A percentile compares a stretch with the other conserved stretches of the same genome.
phyloP scores from a whole-genome alignment of 2,888 invertebrate genomes.

The Allophyes oxyacanthae region DNA sequence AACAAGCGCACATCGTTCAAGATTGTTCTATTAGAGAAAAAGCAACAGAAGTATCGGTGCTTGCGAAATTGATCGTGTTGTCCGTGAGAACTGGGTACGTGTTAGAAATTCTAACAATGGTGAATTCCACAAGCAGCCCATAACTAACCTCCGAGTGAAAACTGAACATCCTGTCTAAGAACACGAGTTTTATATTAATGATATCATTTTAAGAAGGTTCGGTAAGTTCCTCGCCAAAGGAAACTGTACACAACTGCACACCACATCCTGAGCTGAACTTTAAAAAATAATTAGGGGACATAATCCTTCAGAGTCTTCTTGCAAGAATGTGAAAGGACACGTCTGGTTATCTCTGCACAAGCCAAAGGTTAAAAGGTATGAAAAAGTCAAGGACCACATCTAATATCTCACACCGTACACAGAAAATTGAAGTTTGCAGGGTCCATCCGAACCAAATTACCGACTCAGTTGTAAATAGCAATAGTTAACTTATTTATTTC shows the following conservation, averaged over 20 bases:
- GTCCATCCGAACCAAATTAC: no score
- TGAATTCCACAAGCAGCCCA: conserved; percentile 60
- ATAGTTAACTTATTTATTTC: no score
- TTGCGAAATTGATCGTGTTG: conserved; percentile 64
- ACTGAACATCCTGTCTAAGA: conserved; percentile 59
- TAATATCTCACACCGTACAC: no score
- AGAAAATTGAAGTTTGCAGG: no score
- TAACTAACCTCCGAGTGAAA: conserved; percentile 63
- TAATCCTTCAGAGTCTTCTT: background rate
- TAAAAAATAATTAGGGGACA: background rate
- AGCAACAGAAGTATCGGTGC: conserved; percentile 58
- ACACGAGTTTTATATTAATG: conserved; percentile 53
- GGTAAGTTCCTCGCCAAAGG: background rate
- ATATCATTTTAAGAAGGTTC: conserved; percentile 13
- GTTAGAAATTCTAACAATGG: conserved; percentile 79
- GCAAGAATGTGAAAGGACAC: conserved; percentile 34
- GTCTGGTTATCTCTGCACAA: conserved; percentile 11
- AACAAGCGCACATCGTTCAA: conserved; percentile 32
- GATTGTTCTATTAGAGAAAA: conserved; percentile 57
- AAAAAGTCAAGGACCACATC: no score
- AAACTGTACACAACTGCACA: background rate
- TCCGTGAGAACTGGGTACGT: conserved; percentile 85
- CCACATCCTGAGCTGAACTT: conserved; percentile 3
- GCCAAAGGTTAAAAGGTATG: conserved; percentile 33
- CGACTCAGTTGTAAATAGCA: no score